phyloP scores from a whole-genome alignment of 1,140 invertebrate species.

The Lepidurus arcticus region DNA sequence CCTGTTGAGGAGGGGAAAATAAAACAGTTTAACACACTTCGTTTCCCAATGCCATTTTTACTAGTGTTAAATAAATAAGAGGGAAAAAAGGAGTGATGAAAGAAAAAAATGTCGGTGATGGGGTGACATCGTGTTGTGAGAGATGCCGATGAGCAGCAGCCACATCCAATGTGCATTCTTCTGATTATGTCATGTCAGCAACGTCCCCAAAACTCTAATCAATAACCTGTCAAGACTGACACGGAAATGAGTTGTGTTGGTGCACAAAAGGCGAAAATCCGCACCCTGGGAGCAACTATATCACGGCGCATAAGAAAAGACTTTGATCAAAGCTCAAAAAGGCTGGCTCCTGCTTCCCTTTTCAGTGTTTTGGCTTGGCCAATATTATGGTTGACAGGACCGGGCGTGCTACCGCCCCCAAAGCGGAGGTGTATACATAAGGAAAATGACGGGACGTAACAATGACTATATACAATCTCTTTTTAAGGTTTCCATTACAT shows the following conservation, averaged over 20 bases:
- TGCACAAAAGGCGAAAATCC: conserved; percentile 15
- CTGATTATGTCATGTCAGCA: conserved; percentile 18
- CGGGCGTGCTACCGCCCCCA: not conserved
- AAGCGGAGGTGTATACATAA: not conserved
- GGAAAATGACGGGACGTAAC: not conserved
- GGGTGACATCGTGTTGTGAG: not conserved
- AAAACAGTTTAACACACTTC: not conserved
- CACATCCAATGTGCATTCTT: not conserved
- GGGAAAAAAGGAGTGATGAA: not conserved
- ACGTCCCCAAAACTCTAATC: not conserved
- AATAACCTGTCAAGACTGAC: not conserved
- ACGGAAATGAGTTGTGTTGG: conserved; percentile 11
- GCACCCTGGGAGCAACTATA: not conserved
- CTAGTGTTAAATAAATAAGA: not conserved
- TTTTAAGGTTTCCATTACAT: not conserved
- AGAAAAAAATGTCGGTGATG: not conserved
- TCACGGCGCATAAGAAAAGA: not conserved
- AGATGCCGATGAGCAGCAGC: not conserved
- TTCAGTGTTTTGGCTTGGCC: not conserved
- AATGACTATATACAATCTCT: not conserved
- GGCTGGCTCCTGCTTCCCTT: not conserved
- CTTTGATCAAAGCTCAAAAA: not conserved
- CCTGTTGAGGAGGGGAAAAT: not conserved
- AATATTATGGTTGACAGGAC: conserved; percentile 5
- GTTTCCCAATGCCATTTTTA: not conserved